These are phyloP conservation scores for Calyptomena viridis DNA, from an alignment of 2,113 vertebrate genomes.

Conservation along the genomic window DNA sequence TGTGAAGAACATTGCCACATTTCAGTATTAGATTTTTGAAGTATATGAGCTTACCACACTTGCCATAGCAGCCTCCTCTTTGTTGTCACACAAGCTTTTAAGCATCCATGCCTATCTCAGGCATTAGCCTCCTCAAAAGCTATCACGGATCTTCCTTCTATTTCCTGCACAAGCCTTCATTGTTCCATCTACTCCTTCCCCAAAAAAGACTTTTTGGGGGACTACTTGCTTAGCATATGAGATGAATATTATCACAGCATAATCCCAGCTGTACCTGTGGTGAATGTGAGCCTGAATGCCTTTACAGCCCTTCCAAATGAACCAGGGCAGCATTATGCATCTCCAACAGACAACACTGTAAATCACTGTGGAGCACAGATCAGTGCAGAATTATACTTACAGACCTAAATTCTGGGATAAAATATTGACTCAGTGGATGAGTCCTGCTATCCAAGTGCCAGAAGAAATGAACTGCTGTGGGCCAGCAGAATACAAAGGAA, in stretches of 20 bases:
- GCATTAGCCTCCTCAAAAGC: neutral
- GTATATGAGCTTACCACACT: neutral
- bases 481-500: neutral
- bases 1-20: neutral
- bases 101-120: neutral
- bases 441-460: neutral
- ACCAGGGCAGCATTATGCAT: neutral
- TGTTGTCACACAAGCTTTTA: neutral
- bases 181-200: neutral
- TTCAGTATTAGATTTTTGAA: neutral
- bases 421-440: neutral
- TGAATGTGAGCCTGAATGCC: neutral
- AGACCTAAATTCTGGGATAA: neutral
- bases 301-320: neutral
- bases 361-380: neutral
- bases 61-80: neutral
- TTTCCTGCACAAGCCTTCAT: neutral
- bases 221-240: neutral
- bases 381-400: neutral
- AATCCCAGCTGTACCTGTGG: neutral
- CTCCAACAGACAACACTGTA: neutral
- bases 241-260: neutral
- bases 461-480: neutral
- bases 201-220: neutral
- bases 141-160: neutral